Conservation (phyloP, 2,888 invertebrate species). For the Amiota communis region DNA sequence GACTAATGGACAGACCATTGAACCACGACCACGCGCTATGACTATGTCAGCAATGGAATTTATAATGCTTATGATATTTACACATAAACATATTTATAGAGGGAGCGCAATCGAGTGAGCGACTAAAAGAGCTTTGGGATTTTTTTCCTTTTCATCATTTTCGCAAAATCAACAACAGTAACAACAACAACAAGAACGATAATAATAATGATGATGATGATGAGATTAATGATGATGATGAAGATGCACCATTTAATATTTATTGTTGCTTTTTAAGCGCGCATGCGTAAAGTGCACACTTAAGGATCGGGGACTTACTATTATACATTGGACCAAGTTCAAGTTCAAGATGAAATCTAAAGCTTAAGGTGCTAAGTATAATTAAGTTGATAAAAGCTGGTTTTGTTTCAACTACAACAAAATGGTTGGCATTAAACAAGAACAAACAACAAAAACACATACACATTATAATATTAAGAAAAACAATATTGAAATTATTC, state of each 20-base stretch:
- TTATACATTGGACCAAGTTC: conserved; percentile 31
- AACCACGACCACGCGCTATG: conserved; percentile 32
- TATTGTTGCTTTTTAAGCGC: conserved; percentile 48
- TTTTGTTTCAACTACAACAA: conserved; percentile 38
- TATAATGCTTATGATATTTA: conserved; percentile 60
- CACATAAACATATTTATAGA: conserved; percentile 31
- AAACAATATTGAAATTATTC: no score
- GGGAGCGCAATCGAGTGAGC: neutral
- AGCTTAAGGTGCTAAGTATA: conserved; percentile 55
- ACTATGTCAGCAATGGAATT: conserved; percentile 62
- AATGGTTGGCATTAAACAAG: conserved; percentile 7
- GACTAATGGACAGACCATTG: conserved; percentile 32
- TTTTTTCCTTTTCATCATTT: conserved; percentile 39
- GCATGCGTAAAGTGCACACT: conserved; percentile 13
- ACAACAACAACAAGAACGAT: neutral
- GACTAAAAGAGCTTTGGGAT: neutral
- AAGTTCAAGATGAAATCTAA: conserved; percentile 49
- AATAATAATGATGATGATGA: neutral
- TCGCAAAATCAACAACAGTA: conserved; percentile 37
- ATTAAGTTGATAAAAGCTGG: conserved; percentile 57
- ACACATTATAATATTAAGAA: neutral
- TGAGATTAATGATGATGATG: conserved; percentile 23
- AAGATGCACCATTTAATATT: conserved; percentile 52
- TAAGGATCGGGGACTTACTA: conserved; percentile 10
- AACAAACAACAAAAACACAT: neutral